Base-by-base conservation (phyloP, 2,888 invertebrate genomes). In the Microctonus aethiopoides region DNA sequence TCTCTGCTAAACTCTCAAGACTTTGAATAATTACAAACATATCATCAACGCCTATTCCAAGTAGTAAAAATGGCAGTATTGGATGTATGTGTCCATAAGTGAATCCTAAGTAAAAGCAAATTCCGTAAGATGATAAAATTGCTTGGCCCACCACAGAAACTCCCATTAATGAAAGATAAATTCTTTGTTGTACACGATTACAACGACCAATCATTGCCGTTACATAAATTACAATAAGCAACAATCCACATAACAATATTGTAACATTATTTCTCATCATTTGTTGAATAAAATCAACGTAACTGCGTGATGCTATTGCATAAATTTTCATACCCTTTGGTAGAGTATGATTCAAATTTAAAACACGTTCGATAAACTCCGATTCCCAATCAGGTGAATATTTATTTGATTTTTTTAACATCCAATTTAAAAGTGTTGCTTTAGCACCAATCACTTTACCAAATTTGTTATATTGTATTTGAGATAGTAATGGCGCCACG, bases 31-130 rank as follows among this genome's bases (percentile, higher is more conserved):
- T 83, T 13, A 87, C 85, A 71, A 87, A 87, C 80, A 87, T 87
- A 61, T 87, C 86, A 67, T 87, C 87, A 29, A 87, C 87, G 2
- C 87, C 87, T 66, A 87, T 83, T 2, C 87, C 87, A 11, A 87
- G 79, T 13, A 87, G 74, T 2, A 87, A 75, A 71, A 87, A 87
- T 10, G 87, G 87, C 54, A 87, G 75, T 51, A 87, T 83, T 3
- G 86, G 84, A 75, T 87, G 87, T 24, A 87, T 77, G 22, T 87
- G 87, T 1, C 87, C 86, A 73, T 85, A 87, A 24, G 81, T 79
- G 57, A 82, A 83, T 1, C 86, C 87, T 68, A 87, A 69, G 36
- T 85, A 83, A 63, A 81, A 86, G 59, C 86, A 87, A 1, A 86
- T 16, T 9, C 87, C 87, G 70, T 85, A 87, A 0, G 87, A 83